Evolutionary conservation across 2,888 invertebrate genomes (phyloP).

Genomic region (Cremastinae sp.): DNA sequence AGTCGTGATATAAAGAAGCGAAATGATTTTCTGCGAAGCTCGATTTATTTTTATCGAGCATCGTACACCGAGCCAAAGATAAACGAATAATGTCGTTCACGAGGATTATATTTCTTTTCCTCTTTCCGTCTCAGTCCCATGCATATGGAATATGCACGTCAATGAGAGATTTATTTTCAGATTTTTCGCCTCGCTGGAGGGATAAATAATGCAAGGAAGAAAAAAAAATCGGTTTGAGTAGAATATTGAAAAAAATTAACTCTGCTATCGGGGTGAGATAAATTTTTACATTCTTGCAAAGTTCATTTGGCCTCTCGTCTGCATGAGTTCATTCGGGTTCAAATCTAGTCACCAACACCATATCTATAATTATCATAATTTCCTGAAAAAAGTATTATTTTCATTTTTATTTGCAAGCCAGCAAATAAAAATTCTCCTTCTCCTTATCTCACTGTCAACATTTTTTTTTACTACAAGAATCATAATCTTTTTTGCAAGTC

Average conservation of each 20-base stretch:
- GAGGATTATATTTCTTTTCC: too few species aligned
- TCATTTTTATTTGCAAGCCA: too few species aligned
- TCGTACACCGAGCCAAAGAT: too few species aligned
- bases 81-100: too few species aligned
- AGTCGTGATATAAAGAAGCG: background rate
- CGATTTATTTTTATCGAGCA: too few species aligned
- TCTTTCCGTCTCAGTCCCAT: background rate
- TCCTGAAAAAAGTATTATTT: too few species aligned
- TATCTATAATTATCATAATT: too few species aligned
- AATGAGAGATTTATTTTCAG: background rate
- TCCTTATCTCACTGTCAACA: too few species aligned
- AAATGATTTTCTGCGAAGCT: too few species aligned
- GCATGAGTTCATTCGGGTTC: slow-evolving; percentile 42
- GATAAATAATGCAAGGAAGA: background rate
- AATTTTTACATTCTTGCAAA: slow-evolving; percentile 42
- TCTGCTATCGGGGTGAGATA: background rate
- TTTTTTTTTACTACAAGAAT: too few species aligned
- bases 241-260: slow-evolving; percentile 9
- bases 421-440: too few species aligned
- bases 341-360: slow-evolving; percentile 12
- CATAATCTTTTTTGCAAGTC: too few species aligned
- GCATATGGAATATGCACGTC: background rate
- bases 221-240: background rate
- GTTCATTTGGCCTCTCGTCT: slow-evolving; percentile 5
- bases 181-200: background rate